Evolutionary conservation across 1,140 invertebrate genomes (phyloP).

Genomic region (Aphis gossypii): DNA sequence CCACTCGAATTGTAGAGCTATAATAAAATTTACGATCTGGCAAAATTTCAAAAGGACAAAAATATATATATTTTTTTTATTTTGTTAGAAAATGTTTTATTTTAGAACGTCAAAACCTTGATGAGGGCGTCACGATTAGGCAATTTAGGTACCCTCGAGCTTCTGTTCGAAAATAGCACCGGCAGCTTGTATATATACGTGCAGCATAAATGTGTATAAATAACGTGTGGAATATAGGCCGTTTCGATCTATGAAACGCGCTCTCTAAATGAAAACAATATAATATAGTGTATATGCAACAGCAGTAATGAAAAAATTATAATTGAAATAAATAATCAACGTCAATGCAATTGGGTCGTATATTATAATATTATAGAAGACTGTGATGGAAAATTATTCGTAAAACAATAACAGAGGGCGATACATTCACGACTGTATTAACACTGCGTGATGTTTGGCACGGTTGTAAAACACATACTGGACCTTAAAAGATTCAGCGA

Average conservation of each 20-base stretch:
- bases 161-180: constrained; percentile 42
- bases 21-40: constrained; percentile 43
- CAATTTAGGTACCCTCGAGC: constrained; percentile 48
- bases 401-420: neutral
- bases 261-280: neutral
- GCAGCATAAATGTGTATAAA: constrained; percentile 18
- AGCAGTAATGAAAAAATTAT: neutral
- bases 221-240: constrained; percentile 34
- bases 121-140: constrained; percentile 45
- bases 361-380: neutral
- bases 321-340: neutral
- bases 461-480: neutral
- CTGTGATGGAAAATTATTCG: neutral
- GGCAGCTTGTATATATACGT: neutral
- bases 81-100: constrained; percentile 37
- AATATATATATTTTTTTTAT: neutral
- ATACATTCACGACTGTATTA: constrained; percentile 23
- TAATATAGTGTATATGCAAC: neutral
- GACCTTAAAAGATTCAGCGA: constrained; percentile 28
- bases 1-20: constrained; percentile 21
- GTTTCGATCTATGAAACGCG: neutral
- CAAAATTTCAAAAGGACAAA: constrained; percentile 48
- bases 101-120: constrained; percentile 52
- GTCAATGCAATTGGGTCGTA: neutral
- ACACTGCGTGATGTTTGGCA: constrained; percentile 24